Evolutionary conservation across 2,888 invertebrate species (phyloP).

Genomic region (Drosophila koepferae): DNA sequence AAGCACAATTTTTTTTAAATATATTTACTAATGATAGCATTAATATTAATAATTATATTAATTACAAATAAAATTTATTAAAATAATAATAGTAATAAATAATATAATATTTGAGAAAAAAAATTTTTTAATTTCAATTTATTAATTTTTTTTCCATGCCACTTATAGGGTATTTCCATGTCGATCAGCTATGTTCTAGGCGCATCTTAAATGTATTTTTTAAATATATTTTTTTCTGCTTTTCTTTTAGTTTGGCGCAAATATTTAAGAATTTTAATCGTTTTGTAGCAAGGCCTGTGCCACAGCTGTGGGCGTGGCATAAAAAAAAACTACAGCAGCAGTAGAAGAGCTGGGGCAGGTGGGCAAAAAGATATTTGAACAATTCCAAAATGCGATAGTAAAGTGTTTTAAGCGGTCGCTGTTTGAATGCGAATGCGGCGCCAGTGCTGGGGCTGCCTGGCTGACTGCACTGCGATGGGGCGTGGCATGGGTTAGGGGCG

Average conservation of each 20-base stretch:
- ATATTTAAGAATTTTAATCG: constrained; percentile 81
- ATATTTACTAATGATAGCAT: no score
- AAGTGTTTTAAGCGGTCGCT: constrained; percentile 81
- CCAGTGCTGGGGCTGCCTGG: not conserved
- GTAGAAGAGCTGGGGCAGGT: constrained; percentile 17
- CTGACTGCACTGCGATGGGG: not conserved
- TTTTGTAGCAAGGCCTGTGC: constrained; percentile 58
- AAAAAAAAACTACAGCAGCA: constrained; percentile 31
- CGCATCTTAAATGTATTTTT: not conserved
- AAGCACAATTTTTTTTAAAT: no score
- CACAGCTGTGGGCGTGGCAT: constrained; percentile 14
- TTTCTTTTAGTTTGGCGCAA: constrained; percentile 58
- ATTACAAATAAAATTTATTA: no score
- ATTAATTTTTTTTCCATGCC: no score
- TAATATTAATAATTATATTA: no score
- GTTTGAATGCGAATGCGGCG: constrained; percentile 66
- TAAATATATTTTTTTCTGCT: not conserved
- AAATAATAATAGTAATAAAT: no score
- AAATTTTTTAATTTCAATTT: no score
- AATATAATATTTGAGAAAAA: no score
- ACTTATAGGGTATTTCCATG: constrained; percentile 6
- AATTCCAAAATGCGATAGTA: constrained; percentile 81
- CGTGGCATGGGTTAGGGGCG: not conserved
- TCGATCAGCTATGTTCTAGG: not conserved
- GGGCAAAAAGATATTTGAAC: constrained; percentile 74